These are phyloP conservation scores for Hyperoodon ampullatus DNA, from an alignment of 2,113 vertebrate species.

Conservation along the genomic window DNA sequence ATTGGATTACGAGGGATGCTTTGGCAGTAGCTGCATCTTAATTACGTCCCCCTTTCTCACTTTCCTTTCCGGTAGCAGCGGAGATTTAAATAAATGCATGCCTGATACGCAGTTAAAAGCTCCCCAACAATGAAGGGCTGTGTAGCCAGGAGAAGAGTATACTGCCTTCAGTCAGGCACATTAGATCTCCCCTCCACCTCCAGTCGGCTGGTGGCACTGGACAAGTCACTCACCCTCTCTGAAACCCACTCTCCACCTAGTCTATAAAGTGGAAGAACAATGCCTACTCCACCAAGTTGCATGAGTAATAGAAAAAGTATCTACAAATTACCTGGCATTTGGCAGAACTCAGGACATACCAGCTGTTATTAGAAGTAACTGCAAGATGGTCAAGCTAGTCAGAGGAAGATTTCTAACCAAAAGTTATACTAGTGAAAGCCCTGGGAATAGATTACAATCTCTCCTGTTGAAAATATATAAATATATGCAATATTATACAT, in stretches of 20 bases:
- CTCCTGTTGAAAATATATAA: not conserved
- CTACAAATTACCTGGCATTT: not conserved
- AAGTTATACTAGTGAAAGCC: not conserved
- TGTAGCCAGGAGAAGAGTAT: not conserved
- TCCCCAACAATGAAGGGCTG: conserved; percentile 41
- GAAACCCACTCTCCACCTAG: not conserved
- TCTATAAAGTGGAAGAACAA: not conserved
- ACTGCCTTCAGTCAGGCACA: not conserved
- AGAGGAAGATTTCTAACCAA: not conserved
- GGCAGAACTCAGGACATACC: not conserved
- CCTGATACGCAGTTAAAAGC: conserved; percentile 54
- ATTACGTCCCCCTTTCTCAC: conserved; percentile 68
- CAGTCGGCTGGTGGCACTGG: not conserved
- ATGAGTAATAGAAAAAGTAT: not conserved
- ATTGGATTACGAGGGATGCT: conserved; percentile 33
- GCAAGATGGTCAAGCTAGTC: not conserved
- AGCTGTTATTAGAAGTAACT: not conserved
- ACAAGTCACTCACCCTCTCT: not conserved
- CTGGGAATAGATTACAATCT: not conserved
- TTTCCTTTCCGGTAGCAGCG: conserved; percentile 52
- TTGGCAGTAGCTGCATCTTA: conserved; percentile 65
- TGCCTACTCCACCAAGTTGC: not conserved
- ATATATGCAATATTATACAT: not conserved
- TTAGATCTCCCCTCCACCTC: not conserved
- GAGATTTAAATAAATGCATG: conserved; percentile 63